Percentiles rank a stretch among this genome's conserved stretches.
These are phyloP conservation scores for Opisthograptis luteolata DNA, from an alignment of 2,888 invertebrate species.

Conservation along the genomic window DNA sequence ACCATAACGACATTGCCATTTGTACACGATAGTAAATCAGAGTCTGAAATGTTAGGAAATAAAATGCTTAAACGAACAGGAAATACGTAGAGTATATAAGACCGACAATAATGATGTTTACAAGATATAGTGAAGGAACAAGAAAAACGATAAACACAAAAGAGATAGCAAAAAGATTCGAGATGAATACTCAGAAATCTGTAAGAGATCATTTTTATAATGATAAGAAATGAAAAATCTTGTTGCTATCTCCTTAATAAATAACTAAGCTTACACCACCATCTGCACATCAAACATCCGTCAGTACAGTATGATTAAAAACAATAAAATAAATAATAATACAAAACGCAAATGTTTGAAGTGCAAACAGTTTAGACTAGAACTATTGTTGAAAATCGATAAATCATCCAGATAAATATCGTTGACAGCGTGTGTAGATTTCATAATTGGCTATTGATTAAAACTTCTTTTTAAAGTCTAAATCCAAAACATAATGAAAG, in stretches of 20 bases:
- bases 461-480: neutral
- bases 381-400: constrained; percentile 14
- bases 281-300: constrained; percentile 22
- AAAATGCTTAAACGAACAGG: constrained; percentile 26
- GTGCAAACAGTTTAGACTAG: constrained; percentile 7
- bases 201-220: constrained; percentile 12
- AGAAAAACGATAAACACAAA: constrained; percentile 54
- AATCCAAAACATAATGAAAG: neutral
- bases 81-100: constrained; percentile 31
- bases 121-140: constrained; percentile 44
- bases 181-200: constrained; percentile 44
- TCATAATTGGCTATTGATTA: neutral
- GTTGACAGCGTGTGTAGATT: constrained; percentile 41
- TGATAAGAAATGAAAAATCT: constrained; percentile 39
- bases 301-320: neutral
- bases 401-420: constrained; percentile 21
- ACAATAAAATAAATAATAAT: neutral
- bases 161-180: constrained; percentile 53
- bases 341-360: constrained; percentile 6
- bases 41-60: constrained; percentile 29
- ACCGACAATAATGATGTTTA: constrained; percentile 15
- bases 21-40: constrained; percentile 9
- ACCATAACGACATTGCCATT: constrained; percentile 28
- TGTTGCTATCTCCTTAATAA: constrained; percentile 44
- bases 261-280: constrained; percentile 22